Evolutionary conservation across 2,113 vertebrate species (phyloP).

Genomic region (Cyanoramphus novaezelandiae): DNA sequence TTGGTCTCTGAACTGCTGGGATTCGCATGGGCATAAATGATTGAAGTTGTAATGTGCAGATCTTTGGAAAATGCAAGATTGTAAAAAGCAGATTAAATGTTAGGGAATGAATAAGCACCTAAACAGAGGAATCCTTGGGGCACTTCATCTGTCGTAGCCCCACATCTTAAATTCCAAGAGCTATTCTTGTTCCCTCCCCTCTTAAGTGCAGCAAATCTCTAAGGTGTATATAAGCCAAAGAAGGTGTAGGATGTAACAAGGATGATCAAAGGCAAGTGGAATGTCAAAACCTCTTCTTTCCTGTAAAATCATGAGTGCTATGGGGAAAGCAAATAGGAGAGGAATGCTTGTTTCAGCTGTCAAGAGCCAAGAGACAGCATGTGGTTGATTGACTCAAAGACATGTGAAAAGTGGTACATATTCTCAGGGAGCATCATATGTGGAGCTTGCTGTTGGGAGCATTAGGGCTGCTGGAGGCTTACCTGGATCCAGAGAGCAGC

Average conservation of each 20-base stretch:
- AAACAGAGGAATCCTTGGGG: neutral
- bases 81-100: neutral
- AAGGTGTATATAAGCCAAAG: neutral
- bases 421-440: neutral
- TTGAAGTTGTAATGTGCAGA: accelerated
- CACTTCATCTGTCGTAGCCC: neutral
- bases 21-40: neutral
- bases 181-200: neutral
- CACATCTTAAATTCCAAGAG: accelerated
- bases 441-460: neutral
- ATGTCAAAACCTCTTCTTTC: neutral
- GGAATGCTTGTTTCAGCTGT: neutral
- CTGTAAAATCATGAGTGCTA: neutral
- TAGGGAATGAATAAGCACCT: neutral
- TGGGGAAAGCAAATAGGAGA: neutral
- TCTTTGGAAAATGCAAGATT: neutral
- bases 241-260: neutral
- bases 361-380: neutral
- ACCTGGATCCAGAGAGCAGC: neutral
- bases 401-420: neutral
- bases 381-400: neutral
- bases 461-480: neutral
- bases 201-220: neutral
- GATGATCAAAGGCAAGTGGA: neutral
- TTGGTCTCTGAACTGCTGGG: neutral